phyloP scores from a whole-genome alignment of 1,140 invertebrate species.

The Drosophila biarmipes region DNA sequence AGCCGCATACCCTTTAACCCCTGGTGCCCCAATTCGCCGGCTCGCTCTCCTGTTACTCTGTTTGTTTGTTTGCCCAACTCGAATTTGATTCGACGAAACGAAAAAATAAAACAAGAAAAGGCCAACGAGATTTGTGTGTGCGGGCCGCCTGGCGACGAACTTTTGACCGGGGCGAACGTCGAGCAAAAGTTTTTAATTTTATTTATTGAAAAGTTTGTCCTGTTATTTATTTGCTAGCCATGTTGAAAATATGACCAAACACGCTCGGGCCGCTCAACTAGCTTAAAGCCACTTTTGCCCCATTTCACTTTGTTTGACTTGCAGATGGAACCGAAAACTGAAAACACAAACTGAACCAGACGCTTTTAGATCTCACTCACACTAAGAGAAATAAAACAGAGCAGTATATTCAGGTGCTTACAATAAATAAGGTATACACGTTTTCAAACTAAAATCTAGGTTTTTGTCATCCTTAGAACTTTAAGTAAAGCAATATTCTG shows the following conservation, averaged over 20 bases:
- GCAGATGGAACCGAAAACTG: conserved; percentile 40
- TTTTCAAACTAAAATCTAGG: background rate
- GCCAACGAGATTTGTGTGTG: conserved; percentile 41
- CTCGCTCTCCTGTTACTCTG: conserved; percentile 48
- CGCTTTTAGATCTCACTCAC: conserved; percentile 9
- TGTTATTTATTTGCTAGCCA: conserved; percentile 79
- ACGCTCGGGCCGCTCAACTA: conserved; percentile 42
- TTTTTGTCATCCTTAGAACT: no score
- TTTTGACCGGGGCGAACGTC: conserved; percentile 63
- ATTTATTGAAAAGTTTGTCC: conserved; percentile 82
- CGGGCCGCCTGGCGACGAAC: conserved; percentile 65
- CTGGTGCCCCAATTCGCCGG: conserved; percentile 8
- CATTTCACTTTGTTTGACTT: conserved; percentile 50
- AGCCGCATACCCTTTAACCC: background rate
- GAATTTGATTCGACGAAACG: conserved; percentile 62
- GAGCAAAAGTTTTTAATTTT: conserved; percentile 79
- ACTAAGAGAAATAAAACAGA: background rate
- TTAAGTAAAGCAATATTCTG: no score
- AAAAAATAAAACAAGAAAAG: conserved; percentile 17
- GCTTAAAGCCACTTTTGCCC: conserved; percentile 56
- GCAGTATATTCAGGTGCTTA: no score
- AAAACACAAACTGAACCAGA: conserved; percentile 33
- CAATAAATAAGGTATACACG: no score
- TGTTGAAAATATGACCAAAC: conserved; percentile 78
- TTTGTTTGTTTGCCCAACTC: conserved; percentile 78